These are phyloP conservation scores for Pogona vitticeps DNA, from an alignment of 2,113 vertebrate genomes.

Conservation along the genomic window DNA sequence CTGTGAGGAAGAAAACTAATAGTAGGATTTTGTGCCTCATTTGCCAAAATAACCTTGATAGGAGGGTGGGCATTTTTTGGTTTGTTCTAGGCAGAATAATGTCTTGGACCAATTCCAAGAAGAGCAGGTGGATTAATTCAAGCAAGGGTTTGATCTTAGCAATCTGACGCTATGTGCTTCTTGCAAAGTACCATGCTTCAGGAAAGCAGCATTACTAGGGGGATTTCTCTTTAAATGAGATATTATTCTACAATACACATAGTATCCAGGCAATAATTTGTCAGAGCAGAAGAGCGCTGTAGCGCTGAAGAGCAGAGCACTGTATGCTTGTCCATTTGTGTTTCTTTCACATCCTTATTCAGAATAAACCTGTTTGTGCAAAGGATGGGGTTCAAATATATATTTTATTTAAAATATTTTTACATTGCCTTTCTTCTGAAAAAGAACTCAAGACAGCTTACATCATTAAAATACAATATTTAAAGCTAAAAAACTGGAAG, in stretches of 20 bases:
- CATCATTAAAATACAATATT: too few species aligned
- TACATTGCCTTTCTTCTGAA: too few species aligned
- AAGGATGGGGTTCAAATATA: neutral
- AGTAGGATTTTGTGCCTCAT: neutral
- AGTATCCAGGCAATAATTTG: neutral
- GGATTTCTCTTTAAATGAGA: neutral
- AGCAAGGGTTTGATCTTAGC: neutral
- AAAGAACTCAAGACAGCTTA: too few species aligned
- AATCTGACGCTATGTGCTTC: neutral
- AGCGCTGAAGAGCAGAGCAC: neutral
- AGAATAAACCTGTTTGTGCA: neutral
- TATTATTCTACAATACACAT: neutral
- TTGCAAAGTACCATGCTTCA: neutral
- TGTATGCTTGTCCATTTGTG: neutral
- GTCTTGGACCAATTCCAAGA: neutral
- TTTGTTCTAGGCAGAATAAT: neutral
- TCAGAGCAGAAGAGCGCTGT: neutral
- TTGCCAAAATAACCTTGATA: neutral
- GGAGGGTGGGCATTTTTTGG: neutral
- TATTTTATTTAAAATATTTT: too few species aligned
- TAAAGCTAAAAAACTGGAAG: too few species aligned
- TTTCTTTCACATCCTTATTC: neutral
- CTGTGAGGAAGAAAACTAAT: neutral
- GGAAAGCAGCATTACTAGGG: neutral
- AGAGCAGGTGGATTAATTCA: neutral